Percentiles rank a stretch among this genome's conserved stretches.
These are phyloP conservation scores for Oophaga sylvatica DNA, from an alignment of 2,797 vertebrate species.

Conservation along the genomic window DNA sequence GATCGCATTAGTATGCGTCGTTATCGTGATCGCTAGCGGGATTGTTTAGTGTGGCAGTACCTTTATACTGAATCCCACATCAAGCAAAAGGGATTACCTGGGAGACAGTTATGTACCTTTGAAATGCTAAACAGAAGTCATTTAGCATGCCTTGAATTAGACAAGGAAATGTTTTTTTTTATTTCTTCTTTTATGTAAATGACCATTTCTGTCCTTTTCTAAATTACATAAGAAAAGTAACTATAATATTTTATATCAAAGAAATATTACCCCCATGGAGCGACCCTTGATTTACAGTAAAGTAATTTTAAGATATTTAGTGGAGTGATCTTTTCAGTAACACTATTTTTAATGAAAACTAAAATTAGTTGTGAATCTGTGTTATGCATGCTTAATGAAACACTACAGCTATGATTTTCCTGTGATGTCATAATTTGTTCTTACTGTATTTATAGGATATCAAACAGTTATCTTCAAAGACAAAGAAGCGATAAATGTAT, in stretches of 20 bases:
- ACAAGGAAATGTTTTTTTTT: neutral
- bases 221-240: neutral
- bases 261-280: neutral
- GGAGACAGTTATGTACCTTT: constrained; percentile 34
- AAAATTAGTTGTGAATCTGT: neutral
- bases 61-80: constrained; percentile 18
- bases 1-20: too few relatives aligned
- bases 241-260: neutral
- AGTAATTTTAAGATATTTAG: neutral
- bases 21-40: too few relatives aligned
- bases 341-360: neutral
- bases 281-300: neutral
- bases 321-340: neutral
- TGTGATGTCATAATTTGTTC: neutral
- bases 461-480: neutral
- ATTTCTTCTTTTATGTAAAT: constrained; percentile 8
- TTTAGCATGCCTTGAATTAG: constrained; percentile 8
- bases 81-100: constrained; percentile 34
- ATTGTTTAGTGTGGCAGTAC: too few relatives aligned
- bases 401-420: neutral
- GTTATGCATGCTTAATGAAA: neutral
- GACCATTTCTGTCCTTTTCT: neutral
- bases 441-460: neutral
- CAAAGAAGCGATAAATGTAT: neutral
- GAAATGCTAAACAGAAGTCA: constrained; percentile 35